phyloP scores from a whole-genome alignment of 2,888 invertebrate species.

The Lingula anatina region DNA sequence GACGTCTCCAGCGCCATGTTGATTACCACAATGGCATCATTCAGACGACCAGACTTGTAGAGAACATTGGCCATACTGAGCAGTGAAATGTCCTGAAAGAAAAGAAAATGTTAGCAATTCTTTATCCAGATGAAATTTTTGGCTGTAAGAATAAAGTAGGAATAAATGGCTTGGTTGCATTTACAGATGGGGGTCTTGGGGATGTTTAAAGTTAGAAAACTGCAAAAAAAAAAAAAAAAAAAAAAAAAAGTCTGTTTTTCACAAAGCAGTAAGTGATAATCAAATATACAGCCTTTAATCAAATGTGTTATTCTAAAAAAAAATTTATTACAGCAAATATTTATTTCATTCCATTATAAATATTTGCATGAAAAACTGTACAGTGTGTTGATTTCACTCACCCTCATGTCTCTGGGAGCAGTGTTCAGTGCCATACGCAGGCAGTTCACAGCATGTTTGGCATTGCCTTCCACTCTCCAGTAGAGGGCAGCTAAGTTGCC shows the following conservation, averaged over 20 bases:
- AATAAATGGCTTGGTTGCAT: no score
- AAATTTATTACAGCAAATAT: no score
- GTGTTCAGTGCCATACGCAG: constrained; percentile 67
- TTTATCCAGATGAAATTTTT: no score
- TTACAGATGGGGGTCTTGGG: no score
- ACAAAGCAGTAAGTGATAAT: not conserved
- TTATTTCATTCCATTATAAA: no score
- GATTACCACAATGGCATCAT: constrained; percentile 64
- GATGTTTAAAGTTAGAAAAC: no score
- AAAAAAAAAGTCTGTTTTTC: not conserved
- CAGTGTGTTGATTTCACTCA: constrained; percentile 9
- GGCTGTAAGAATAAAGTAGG: no score
- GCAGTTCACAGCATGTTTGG: constrained; percentile 69
- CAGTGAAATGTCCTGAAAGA: constrained; percentile 61
- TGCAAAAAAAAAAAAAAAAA: not conserved
- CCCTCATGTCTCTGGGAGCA: constrained; percentile 56
- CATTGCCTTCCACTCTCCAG: constrained; percentile 70
- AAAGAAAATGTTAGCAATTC: no score
- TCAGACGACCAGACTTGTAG: constrained; percentile 63
- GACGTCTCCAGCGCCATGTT: constrained; percentile 63
- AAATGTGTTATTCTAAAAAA: not conserved
- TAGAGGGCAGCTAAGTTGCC: constrained; percentile 71
- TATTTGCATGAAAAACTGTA: no score
- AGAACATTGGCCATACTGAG: constrained; percentile 69
- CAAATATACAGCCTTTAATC: not conserved